Evolutionary conservation across 2,797 vertebrate species (phyloP), one percentile per base, ranked within the genome.

Genomic region (Pyrocephalus nanus): DNA sequence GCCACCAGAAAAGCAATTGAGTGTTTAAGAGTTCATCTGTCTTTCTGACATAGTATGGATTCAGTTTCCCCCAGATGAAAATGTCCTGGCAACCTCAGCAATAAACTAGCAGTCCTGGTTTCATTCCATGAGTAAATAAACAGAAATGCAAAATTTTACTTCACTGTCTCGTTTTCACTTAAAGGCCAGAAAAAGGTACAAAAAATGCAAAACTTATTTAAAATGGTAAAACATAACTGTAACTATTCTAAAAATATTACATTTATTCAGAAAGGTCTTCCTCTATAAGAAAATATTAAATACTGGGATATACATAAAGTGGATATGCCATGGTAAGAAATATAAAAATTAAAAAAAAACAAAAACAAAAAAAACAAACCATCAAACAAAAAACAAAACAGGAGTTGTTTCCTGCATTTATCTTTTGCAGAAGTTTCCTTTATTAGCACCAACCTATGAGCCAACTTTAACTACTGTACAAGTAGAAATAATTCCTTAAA

Each of bases 21-120:
- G 43, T 55, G 26, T 87, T 82, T 88, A 95, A 81, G 50, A 87
- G 77, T 74, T 86, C 58, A 88, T 95, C 83, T 86, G 54, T 94
- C 91, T 85, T 93, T 81, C 53, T 95, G 88, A 93, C 88, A 90
- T 6, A 23, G 38, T 47, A 88, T 75, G 26, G 72, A 89, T 89
- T 85, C 78, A 83, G 42, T 32, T 21, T 76, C n/a, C 30, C 11
- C 7, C 13, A 88, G 15, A 93, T 30, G 29, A 88, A 93, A 90
- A 53, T 2, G 14, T 73, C 69, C 26, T 64, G 45, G 43, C 53
- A 93, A 84, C 32, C 70, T 32, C 81, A 76, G 87, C 65, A 82
- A 62, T 50, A 93, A 87, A 57, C 34, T 50, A 79, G 12, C 22
- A 74, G 30, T 40, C 57, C 54, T 40, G n/a, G 4, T 51, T 71